Evolutionary conservation across 2,113 vertebrate species (phyloP).

Genomic region (human): DNA sequence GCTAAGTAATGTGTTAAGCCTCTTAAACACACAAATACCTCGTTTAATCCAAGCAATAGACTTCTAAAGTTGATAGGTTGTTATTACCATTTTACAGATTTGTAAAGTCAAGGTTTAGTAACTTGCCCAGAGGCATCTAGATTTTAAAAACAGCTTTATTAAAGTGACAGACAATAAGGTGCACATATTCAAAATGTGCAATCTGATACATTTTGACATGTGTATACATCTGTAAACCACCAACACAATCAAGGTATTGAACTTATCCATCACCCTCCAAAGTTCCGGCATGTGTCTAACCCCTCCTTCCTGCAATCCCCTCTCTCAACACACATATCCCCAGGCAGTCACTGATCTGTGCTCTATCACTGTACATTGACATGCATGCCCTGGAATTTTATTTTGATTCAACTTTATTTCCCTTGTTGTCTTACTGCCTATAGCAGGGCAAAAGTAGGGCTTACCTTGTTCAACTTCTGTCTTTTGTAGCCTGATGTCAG

Average conservation of each 20-base stretch:
- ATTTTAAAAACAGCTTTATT: slow-evolving; percentile 3
- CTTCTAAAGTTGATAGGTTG: not conserved
- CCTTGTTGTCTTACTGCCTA: not conserved
- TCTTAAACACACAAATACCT: not conserved
- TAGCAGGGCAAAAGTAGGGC: not conserved
- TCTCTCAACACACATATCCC: not conserved
- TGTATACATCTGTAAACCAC: not conserved
- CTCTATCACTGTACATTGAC: not conserved
- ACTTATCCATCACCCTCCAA: not conserved
- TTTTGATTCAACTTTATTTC: not conserved
- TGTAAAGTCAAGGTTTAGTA: slow-evolving; percentile 5
- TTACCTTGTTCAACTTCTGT: not conserved
- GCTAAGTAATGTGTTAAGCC: not conserved
- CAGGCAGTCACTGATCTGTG: not conserved
- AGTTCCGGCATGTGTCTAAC: not conserved
- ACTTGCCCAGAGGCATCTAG: not conserved
- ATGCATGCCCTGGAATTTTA: not conserved
- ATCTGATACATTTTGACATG: not conserved
- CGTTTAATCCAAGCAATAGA: not conserved
- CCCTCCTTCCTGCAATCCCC: not conserved
- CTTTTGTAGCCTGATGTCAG: not conserved
- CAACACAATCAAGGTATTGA: not conserved
- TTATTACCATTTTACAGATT: not conserved
- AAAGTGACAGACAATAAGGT: not conserved
- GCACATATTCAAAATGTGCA: not conserved